These are phyloP conservation scores for Aphelinus atriplicis DNA, from an alignment of 1,140 invertebrate genomes.

Conservation along the genomic window DNA sequence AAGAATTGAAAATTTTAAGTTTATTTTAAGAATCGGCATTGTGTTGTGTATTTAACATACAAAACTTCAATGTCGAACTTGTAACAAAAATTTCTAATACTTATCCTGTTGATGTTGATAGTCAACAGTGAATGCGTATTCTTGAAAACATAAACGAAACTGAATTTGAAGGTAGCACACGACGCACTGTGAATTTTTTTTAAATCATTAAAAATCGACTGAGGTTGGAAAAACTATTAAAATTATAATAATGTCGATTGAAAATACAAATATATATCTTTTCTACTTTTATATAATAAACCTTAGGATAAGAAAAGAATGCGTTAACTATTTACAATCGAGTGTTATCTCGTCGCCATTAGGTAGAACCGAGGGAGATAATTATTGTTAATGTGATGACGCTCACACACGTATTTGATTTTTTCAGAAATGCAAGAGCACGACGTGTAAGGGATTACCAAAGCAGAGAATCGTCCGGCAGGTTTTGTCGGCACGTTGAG, in stretches of 20 bases:
- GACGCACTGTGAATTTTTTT: background rate
- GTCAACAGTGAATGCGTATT: background rate
- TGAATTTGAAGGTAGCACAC: slow-evolving; percentile 33
- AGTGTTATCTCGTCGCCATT: too few species aligned
- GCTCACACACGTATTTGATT: slow-evolving; percentile 47
- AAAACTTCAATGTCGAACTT: background rate
- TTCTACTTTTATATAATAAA: slow-evolving; percentile 64
- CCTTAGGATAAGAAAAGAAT: slow-evolving; percentile 41
- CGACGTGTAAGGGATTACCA: slow-evolving; percentile 63
- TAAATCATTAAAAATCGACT: slow-evolving; percentile 14
- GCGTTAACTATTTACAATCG: background rate
- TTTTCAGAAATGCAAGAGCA: slow-evolving; percentile 64
- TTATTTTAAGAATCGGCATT: background rate
- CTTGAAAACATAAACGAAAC: slow-evolving; percentile 15
- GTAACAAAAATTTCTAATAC: too few species aligned
- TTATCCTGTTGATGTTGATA: slow-evolving; percentile 8
- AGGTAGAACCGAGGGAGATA: too few species aligned
- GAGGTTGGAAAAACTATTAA: slow-evolving; percentile 21
- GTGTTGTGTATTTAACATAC: background rate
- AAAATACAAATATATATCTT: slow-evolving; percentile 50
- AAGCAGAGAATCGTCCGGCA: slow-evolving; percentile 62
- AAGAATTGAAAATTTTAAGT: background rate
- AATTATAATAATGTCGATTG: slow-evolving; percentile 18
- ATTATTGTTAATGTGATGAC: background rate
- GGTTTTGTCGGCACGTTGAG: slow-evolving; percentile 62